Conservation (phyloP, 1,140 invertebrate genomes). For the Halyomorpha halys region DNA sequence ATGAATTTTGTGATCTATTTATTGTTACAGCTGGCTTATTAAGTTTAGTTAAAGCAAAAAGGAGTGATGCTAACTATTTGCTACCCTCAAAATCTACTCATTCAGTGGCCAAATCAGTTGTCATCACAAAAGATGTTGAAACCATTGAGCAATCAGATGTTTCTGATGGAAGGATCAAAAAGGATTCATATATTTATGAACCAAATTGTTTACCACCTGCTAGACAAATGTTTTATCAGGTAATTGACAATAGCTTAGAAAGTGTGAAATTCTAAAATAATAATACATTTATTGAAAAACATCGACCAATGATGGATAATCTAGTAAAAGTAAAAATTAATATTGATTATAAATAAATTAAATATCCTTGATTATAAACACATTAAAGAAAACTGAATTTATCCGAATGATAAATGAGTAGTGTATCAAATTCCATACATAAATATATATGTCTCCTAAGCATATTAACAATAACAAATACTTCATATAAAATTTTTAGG, state of each 20-base stretch:
- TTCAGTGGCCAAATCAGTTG: slow-evolving; percentile 37
- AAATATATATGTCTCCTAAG: too few relatives aligned
- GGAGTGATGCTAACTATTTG: slow-evolving; percentile 42
- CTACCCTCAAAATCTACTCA: slow-evolving; percentile 42
- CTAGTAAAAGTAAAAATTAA: too few relatives aligned
- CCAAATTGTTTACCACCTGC: slow-evolving; percentile 58
- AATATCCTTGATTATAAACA: too few relatives aligned
- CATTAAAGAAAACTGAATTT: too few relatives aligned
- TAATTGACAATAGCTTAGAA: slow-evolving; percentile 36
- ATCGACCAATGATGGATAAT: too few relatives aligned
- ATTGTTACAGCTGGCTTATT: slow-evolving; percentile 41
- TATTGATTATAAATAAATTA: too few relatives aligned
- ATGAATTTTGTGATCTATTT: not conserved
- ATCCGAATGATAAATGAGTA: too few relatives aligned
- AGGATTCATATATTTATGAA: slow-evolving; percentile 45
- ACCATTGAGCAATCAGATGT: slow-evolving; percentile 7
- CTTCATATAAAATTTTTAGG: too few relatives aligned
- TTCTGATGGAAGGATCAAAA: slow-evolving; percentile 32
- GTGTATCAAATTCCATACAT: too few relatives aligned
- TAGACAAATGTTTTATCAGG: slow-evolving; percentile 74
- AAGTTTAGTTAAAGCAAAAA: slow-evolving; percentile 44
- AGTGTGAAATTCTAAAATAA: too few relatives aligned
- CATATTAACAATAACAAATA: too few relatives aligned
- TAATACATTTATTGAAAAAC: too few relatives aligned
- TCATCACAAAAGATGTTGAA: slow-evolving; percentile 34